phyloP scores from a whole-genome alignment of 2,888 invertebrate genomes.

The Athalia cordata region DNA sequence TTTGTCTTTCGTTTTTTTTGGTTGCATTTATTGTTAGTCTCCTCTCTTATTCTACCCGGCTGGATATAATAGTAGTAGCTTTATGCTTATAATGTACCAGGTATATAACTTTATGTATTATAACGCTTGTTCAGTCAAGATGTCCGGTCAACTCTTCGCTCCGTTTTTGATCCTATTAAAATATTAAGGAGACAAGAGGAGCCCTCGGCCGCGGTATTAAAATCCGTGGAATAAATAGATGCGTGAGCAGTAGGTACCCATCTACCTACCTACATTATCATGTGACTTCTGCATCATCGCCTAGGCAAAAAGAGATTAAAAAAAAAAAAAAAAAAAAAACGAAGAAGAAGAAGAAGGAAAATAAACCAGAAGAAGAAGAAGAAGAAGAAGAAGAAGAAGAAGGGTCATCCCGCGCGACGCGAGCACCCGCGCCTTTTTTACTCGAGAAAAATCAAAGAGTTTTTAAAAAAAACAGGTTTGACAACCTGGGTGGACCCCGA shows the following conservation, averaged over 20 bases:
- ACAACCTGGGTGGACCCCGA: constrained; percentile 67
- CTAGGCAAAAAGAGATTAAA: too few relatives aligned
- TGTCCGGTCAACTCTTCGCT: too few relatives aligned
- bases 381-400: not conserved
- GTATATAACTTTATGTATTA: too few relatives aligned
- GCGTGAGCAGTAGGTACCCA: constrained; percentile 52
- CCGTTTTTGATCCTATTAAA: constrained; percentile 50
- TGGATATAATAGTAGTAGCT: too few relatives aligned
- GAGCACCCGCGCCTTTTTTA: constrained; percentile 54
- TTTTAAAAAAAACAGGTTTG: constrained; percentile 69
- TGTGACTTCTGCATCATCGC: not conserved
- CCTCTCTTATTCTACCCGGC: too few relatives aligned
- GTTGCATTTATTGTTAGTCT: too few relatives aligned
- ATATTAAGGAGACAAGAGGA: constrained; percentile 2
- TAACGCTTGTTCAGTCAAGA: too few relatives aligned
- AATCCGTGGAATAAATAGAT: constrained; percentile 57
- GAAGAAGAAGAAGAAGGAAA: too few relatives aligned
- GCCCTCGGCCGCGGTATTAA: constrained; percentile 52
- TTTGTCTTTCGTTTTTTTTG: too few relatives aligned
- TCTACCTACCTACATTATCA: constrained; percentile 50
- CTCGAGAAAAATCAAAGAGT: constrained; percentile 55
- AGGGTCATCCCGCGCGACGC: constrained; percentile 29
- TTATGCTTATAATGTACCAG: too few relatives aligned
- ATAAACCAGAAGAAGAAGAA: too few relatives aligned
- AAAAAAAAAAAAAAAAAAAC: too few relatives aligned